Evolutionary conservation across 2,888 invertebrate genomes (phyloP).

Genomic region (Myathropa florea): DNA sequence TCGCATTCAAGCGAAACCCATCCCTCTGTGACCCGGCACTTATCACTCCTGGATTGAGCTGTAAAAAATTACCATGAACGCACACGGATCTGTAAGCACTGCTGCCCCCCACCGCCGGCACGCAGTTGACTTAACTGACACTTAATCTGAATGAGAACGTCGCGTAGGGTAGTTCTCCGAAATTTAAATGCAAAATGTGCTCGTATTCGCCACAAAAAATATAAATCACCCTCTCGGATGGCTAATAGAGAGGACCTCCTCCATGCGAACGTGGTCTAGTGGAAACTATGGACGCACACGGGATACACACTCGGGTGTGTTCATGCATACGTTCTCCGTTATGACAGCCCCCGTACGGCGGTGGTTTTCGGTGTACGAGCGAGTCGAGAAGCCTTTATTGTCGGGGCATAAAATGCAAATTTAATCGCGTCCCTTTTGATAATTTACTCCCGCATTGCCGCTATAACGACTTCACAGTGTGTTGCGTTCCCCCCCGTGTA

Average conservation of each 20-base stretch:
- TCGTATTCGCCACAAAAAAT: background rate
- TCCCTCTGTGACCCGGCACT: background rate
- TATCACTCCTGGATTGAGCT: background rate
- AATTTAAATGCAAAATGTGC: constrained; percentile 8
- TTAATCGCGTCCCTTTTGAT: constrained; percentile 62
- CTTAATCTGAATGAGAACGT: background rate
- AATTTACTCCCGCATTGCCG: constrained; percentile 35
- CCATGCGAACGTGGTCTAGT: background rate
- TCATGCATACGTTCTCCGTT: no score
- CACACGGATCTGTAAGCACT: background rate
- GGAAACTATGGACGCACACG: constrained; percentile 27
- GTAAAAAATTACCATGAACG: background rate
- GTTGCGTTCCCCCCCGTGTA: constrained; percentile 20
- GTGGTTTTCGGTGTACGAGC: background rate
- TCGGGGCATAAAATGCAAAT: constrained; percentile 58
- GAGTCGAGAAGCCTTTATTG: constrained; percentile 31
- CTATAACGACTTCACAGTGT: constrained; percentile 49
- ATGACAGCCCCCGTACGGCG: background rate
- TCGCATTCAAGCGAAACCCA: no score
- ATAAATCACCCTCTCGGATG: background rate
- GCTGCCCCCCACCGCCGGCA: background rate
- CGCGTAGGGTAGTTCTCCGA: background rate
- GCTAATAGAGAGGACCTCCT: background rate
- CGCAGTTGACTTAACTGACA: background rate
- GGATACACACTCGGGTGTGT: background rate